These are phyloP conservation scores for Pantelozetes paolii DNA, from an alignment of 2,888 invertebrate species.

Conservation along the genomic window DNA sequence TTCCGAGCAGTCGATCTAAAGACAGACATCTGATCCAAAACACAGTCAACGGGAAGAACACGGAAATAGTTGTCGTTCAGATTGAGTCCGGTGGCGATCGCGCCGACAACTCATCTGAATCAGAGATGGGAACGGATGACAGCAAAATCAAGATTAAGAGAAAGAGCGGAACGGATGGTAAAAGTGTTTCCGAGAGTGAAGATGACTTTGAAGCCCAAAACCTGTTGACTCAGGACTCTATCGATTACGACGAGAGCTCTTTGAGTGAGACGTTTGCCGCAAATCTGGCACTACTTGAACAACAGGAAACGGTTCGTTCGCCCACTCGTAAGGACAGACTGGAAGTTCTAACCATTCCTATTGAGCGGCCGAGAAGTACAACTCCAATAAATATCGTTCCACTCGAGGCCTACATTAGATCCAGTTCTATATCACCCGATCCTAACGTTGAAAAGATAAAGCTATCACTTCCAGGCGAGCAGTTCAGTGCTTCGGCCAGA, in stretches of 20 bases:
- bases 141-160: conserved; percentile 34
- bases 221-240: conserved; percentile 45
- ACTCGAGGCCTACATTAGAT: conserved; percentile 65
- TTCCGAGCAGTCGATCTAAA: conserved; percentile 38
- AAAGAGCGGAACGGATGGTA: conserved; percentile 17
- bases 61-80: conserved; percentile 26
- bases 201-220: conserved; percentile 47
- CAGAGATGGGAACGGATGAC: conserved; percentile 44
- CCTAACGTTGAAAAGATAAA: conserved; percentile 61
- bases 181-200: conserved; percentile 38
- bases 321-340: conserved; percentile 45
- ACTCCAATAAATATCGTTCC: conserved; percentile 68
- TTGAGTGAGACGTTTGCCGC: conserved; percentile 37
- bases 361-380: conserved; percentile 69
- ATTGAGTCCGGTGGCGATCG: conserved; percentile 33
- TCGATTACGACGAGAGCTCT: conserved; percentile 45
- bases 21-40: conserved; percentile 7
- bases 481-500: conserved; percentile 51
- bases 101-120: conserved; percentile 45
- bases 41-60: not conserved
- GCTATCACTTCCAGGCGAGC: conserved; percentile 65
- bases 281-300: not conserved
- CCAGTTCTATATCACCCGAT: conserved; percentile 48
- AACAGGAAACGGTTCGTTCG: conserved; percentile 33
- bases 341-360: conserved; percentile 54